Evolutionary conservation across 2,797 vertebrate species (phyloP).

Genomic region (Eulemur rubriventer): DNA sequence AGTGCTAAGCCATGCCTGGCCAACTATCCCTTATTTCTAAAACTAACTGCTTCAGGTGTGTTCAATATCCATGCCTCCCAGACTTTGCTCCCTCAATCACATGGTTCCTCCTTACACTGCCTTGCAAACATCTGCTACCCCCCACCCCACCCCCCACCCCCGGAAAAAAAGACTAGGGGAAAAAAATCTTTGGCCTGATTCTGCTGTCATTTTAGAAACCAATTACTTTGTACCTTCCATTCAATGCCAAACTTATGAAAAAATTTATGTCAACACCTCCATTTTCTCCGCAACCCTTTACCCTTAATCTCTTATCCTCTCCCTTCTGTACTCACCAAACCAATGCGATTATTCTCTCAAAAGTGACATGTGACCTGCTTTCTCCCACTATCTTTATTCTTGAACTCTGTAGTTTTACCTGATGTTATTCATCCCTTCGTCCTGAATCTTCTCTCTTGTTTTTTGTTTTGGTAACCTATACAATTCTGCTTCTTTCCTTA

Average conservation of each 20-base stretch:
- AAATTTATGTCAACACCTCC: not conserved
- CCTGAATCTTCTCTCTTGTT: not conserved
- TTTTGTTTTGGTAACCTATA: constrained; percentile 25
- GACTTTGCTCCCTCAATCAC: not conserved
- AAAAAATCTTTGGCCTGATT: not conserved
- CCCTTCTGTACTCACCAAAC: not conserved
- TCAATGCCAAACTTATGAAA: not conserved
- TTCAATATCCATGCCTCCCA: not conserved
- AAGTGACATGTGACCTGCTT: not conserved
- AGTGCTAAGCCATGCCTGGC: too few species aligned
- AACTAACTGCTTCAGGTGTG: not conserved
- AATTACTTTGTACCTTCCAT: constrained; percentile 27
- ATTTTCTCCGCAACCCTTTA: constrained; percentile 48
- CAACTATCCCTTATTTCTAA: not conserved
- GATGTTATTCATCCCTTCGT: not conserved
- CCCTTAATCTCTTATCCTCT: constrained; percentile 27
- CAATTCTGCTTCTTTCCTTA: constrained; percentile 32
- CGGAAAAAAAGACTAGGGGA: fast-evolving
- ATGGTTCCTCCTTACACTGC: not conserved
- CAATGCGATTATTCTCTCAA: constrained; percentile 4
- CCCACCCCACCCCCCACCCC: fast-evolving
- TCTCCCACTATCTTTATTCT: not conserved
- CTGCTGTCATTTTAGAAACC: not conserved
- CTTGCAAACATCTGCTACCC: not conserved
- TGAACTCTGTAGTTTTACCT: constrained; percentile 25